phyloP scores from a whole-genome alignment of 2,113 vertebrate species.

The Centropus bengalensis region DNA sequence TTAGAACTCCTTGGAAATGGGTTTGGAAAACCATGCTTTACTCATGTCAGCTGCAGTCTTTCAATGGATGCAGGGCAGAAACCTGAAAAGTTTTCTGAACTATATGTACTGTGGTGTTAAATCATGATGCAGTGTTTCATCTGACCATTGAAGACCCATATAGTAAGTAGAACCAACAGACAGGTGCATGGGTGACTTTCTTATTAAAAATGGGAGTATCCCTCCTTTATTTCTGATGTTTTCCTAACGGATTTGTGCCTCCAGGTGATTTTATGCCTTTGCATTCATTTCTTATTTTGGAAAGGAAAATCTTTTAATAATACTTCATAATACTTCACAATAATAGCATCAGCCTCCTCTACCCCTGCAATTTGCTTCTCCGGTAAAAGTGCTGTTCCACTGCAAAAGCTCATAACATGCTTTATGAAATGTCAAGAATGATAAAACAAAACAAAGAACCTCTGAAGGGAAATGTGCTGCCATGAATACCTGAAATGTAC shows the following conservation, averaged over 20 bases:
- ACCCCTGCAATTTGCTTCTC: not conserved
- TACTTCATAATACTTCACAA: no score
- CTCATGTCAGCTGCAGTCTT: not conserved
- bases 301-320: constrained; percentile 57
- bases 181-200: not conserved
- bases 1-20: not conserved
- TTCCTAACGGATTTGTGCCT: constrained; percentile 9
- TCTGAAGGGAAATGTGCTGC: constrained; percentile 25
- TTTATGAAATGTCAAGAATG: constrained; percentile 50
- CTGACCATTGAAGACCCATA: not conserved
- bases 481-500: constrained; percentile 27
- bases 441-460: constrained; percentile 36
- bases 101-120: not conserved
- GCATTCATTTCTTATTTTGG: constrained; percentile 29
- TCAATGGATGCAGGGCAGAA: not conserved
- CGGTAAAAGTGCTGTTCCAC: not conserved
- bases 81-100: constrained; percentile 11
- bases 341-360: not conserved
- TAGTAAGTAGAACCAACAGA: not conserved
- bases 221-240: not conserved
- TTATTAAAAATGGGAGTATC: not conserved
- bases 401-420: not conserved
- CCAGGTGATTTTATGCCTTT: not conserved
- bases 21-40: not conserved
- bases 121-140: not conserved